Conservation (phyloP, 2,113 vertebrate genomes). For the Colossoma macropomum region DNA sequence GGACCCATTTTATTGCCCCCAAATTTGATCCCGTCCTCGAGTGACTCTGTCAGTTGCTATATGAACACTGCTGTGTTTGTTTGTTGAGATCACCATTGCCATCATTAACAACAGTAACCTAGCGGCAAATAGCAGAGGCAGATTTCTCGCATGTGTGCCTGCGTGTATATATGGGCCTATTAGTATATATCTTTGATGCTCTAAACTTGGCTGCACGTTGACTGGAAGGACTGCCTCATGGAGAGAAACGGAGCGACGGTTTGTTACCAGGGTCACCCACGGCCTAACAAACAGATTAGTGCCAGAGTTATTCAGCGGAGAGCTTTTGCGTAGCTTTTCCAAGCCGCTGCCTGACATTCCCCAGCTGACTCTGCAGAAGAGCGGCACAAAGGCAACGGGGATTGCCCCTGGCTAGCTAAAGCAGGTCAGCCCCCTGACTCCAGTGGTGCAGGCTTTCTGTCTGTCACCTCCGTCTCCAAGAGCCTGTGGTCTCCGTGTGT, state of each 20-base stretch:
- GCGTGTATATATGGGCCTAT: constrained; percentile 16
- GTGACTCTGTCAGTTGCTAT: constrained; percentile 46
- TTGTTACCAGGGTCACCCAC: constrained; percentile 51
- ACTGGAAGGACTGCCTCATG: constrained; percentile 30
- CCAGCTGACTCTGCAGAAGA: background rate
- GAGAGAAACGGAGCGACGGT: constrained; percentile 31
- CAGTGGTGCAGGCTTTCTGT: constrained; percentile 9
- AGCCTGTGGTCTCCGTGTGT: background rate
- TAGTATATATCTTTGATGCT: background rate
- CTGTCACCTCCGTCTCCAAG: constrained; percentile 23
- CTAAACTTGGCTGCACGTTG: constrained; percentile 24
- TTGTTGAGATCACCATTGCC: constrained; percentile 21
- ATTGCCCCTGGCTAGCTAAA: constrained; percentile 1
- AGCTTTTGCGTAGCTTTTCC: constrained; percentile 27
- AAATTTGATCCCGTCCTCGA: constrained; percentile 45
- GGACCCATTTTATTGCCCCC: constrained; percentile 42
- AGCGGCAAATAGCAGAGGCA: background rate
- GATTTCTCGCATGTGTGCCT: constrained; percentile 14
- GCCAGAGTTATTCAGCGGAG: constrained; percentile 27
- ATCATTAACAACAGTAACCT: constrained; percentile 25
- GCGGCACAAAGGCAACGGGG: background rate
- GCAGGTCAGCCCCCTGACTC: background rate
- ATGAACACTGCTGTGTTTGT: constrained; percentile 6
- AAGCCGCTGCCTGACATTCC: constrained; percentile 3
- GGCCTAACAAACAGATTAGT: constrained; percentile 43